A percentile compares a stretch with the other conserved stretches of the same genome.
phyloP scores from a whole-genome alignment of 1,140 invertebrate species.

The Formica exsecta region DNA sequence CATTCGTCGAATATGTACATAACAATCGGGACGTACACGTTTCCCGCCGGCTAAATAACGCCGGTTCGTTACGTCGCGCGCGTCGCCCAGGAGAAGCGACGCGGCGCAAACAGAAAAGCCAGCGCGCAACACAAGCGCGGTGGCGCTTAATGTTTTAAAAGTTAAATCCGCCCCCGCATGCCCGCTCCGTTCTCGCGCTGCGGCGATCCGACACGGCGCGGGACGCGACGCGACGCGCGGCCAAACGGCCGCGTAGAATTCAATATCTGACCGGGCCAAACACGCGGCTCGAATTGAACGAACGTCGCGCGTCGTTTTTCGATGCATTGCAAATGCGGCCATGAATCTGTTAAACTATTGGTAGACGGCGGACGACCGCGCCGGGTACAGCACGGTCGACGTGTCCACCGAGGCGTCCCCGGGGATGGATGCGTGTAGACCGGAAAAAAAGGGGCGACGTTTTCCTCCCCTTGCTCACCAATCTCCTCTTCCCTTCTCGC shows the following conservation, averaged over 20 bases:
- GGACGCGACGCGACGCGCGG: background rate
- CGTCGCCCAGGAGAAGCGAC: conserved; percentile 37
- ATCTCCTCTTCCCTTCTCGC: background rate
- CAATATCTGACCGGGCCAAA: conserved; percentile 68
- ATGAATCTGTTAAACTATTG: conserved; percentile 73
- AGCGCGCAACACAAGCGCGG: conserved; percentile 10
- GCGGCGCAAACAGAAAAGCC: conserved; percentile 28
- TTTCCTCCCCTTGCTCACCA: background rate
- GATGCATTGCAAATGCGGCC: conserved; percentile 74
- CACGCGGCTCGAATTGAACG: conserved; percentile 68
- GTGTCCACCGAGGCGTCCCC: conserved; percentile 25
- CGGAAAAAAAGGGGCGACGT: conserved; percentile 37
- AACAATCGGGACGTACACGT: conserved; percentile 50
- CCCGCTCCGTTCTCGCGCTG: conserved; percentile 2
- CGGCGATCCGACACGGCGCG: background rate
- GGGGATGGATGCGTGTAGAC: conserved; percentile 43
- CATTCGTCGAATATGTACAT: conserved; percentile 59
- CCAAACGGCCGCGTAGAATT: conserved; percentile 68
- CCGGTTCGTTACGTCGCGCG: conserved; percentile 64
- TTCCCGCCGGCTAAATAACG: conserved; percentile 47
- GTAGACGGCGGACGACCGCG: conserved; percentile 26
- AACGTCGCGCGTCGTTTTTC: conserved; percentile 66
- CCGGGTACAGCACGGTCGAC: conserved; percentile 21
- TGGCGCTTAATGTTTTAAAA: conserved; percentile 72
- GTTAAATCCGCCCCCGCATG: conserved; percentile 63